These are phyloP conservation scores for Antechinus stuartii DNA, from an alignment of 2,113 vertebrate species.

Conservation along the genomic window DNA sequence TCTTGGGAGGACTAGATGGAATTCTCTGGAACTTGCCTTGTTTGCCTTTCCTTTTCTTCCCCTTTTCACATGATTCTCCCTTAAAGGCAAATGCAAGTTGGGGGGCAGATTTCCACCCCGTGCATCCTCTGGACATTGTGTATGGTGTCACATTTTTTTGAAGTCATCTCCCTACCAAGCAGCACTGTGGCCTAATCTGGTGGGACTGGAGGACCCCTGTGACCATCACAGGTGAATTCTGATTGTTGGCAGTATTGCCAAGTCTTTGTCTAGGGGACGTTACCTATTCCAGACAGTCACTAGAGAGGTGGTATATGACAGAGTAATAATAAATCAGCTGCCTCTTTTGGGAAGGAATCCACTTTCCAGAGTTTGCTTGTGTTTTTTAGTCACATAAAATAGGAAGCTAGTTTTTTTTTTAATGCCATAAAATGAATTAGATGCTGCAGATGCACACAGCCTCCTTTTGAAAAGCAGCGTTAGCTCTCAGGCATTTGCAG, in stretches of 20 bases:
- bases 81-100: slow-evolving; percentile 32
- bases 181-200: not conserved
- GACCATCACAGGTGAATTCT: slow-evolving; percentile 35
- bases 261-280: not conserved
- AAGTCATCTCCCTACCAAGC: not conserved
- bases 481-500: slow-evolving; percentile 13
- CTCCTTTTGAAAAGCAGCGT: slow-evolving; percentile 24
- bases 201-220: slow-evolving; percentile 21
- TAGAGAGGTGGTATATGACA: slow-evolving; percentile 12
- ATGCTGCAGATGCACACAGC: not conserved
- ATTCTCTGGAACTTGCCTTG: slow-evolving; percentile 18
- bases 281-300: not conserved
- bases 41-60: slow-evolving; percentile 53
- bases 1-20: not conserved
- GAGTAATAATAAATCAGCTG: slow-evolving; percentile 31
- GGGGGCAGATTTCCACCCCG: not conserved
- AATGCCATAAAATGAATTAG: slow-evolving; percentile 32
- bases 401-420: slow-evolving; percentile 20
- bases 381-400: slow-evolving; percentile 38
- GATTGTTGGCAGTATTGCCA: slow-evolving; percentile 41
- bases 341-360: slow-evolving; percentile 61
- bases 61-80: not conserved
- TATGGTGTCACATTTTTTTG: slow-evolving; percentile 12
- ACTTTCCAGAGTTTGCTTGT: slow-evolving; percentile 42
- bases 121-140: not conserved